Conservation (phyloP, 2,113 vertebrate genomes). For the Prietella phreatophila region DNA sequence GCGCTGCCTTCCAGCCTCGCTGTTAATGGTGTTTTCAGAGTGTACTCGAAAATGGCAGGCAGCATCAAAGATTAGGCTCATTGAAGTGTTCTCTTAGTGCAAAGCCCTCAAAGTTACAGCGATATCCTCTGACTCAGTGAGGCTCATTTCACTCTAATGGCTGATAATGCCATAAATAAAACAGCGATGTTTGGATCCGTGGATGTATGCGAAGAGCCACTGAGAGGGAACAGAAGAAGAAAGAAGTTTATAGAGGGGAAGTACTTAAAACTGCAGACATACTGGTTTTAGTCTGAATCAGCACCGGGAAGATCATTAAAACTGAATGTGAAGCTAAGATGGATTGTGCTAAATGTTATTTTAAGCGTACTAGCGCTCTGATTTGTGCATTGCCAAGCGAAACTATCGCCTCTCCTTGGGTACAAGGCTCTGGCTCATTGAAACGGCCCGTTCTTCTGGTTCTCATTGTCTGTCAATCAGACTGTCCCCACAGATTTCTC, state of each 20-base stretch:
- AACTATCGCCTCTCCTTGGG: constrained; percentile 42
- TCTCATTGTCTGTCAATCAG: constrained; percentile 41
- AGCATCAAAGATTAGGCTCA: constrained; percentile 37
- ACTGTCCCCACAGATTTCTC: constrained; percentile 40
- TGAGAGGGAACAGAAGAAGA: constrained; percentile 30
- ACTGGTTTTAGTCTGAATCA: constrained; percentile 30
- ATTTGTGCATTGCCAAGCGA: constrained; percentile 34
- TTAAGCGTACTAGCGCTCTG: constrained; percentile 34
- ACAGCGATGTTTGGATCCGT: constrained; percentile 22
- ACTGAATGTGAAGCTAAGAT: constrained; percentile 36
- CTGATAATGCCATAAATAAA: constrained; percentile 53
- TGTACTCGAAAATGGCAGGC: constrained; percentile 37
- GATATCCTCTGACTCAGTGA: constrained; percentile 47
- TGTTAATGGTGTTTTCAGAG: constrained; percentile 33
- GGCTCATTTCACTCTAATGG: constrained; percentile 51
- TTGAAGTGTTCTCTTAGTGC: constrained; percentile 49
- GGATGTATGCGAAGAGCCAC: constrained; percentile 11
- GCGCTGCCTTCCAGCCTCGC: constrained; percentile 32
- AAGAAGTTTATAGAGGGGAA: constrained; percentile 19
- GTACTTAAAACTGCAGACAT: constrained; percentile 28
- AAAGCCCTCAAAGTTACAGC: constrained; percentile 50
- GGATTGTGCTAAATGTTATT: constrained; percentile 45
- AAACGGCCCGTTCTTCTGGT: constrained; percentile 42
- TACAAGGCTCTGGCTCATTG: constrained; percentile 39
- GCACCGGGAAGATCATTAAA: constrained; percentile 49